Evolutionary conservation across 1,140 invertebrate genomes (phyloP), one percentile per base, ranked within the genome.

Genomic region (Zaprionus africanus): DNA sequence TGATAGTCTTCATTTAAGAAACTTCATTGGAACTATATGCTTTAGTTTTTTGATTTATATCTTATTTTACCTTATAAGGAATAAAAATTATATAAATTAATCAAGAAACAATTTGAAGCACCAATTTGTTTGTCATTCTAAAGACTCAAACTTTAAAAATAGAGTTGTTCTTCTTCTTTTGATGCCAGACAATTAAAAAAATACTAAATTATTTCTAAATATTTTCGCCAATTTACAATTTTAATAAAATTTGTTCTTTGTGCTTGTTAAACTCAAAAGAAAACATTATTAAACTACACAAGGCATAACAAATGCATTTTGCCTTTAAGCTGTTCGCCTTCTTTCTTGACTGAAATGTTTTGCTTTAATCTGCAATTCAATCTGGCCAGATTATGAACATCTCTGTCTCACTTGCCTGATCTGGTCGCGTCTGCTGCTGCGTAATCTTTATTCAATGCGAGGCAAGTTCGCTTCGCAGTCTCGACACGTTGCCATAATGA

Each of bases 401-500:
- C 51, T 54, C 15, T 6, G 6, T 24, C 51, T 26, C 26, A 28
- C 24, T 43, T 43, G 41, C 2, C 7, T 31, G 15, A 2, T 5
- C 15, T n/a, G 19, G 19, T 22, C 46, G 19, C 12, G 7, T 46
- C 41, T 46, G 41, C 41, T 17, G 41, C 41, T 51, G 22, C 22
- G 22, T 26, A 34, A 58, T 66, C 19, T 31, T 58, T 58, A 11
- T 34, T 58, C 54, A 41, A 57, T 66, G 12, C 56, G 9, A 15
- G 19, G 17, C 46, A 31, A 26, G 12, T 43, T 41, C n/a, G 31
- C 28, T 24, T 34, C 5, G 53, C 54, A 82, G 57, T 72, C 60
- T 61, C 43, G 51, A 67, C 83, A 87, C 43, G 78, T 83, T 82
- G 56, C 9, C 28, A 71, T 82, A 86, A 87, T 87, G 62, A 34